phyloP scores from a whole-genome alignment of 1,140 invertebrate genomes.

The Drosophila biarmipes region DNA sequence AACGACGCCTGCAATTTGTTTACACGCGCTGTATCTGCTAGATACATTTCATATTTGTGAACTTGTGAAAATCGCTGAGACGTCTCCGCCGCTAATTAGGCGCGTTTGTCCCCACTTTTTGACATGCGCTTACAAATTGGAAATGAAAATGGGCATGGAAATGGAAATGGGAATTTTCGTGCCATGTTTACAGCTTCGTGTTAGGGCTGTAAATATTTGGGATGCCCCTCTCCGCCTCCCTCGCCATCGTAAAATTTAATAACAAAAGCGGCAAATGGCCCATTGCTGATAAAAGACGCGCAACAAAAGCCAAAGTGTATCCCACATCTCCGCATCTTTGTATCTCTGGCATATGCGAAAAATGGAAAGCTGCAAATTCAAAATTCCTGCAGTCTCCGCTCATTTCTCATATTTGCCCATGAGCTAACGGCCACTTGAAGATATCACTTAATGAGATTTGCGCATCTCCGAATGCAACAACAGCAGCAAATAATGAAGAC shows the following conservation, averaged over 20 bases:
- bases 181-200: conserved; percentile 47
- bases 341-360: conserved; percentile 57
- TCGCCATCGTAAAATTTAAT: conserved; percentile 45
- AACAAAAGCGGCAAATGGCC: conserved; percentile 76
- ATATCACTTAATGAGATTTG: conserved; percentile 83
- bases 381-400: conserved; percentile 48
- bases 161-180: conserved; percentile 58
- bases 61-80: conserved; percentile 78
- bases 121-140: conserved; percentile 71
- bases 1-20: conserved; percentile 64
- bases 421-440: conserved; percentile 80
- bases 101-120: conserved; percentile 75
- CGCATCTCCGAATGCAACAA: conserved; percentile 77
- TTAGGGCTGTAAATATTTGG: conserved; percentile 69
- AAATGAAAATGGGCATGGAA: conserved; percentile 56
- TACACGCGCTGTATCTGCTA: conserved; percentile 65
- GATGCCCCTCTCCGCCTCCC: not conserved
- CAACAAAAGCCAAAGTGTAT: conserved; percentile 32
- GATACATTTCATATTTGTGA: conserved; percentile 78
- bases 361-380: conserved; percentile 40
- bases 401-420: conserved; percentile 68
- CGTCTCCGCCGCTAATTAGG: conserved; percentile 72
- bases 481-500: conserved; percentile 71
- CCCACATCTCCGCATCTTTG: conserved; percentile 13
- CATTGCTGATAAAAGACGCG: conserved; percentile 72